These are phyloP conservation scores for Brienomyrus longianalis DNA, from an alignment of 2,113 vertebrate genomes.

Conservation along the genomic window DNA sequence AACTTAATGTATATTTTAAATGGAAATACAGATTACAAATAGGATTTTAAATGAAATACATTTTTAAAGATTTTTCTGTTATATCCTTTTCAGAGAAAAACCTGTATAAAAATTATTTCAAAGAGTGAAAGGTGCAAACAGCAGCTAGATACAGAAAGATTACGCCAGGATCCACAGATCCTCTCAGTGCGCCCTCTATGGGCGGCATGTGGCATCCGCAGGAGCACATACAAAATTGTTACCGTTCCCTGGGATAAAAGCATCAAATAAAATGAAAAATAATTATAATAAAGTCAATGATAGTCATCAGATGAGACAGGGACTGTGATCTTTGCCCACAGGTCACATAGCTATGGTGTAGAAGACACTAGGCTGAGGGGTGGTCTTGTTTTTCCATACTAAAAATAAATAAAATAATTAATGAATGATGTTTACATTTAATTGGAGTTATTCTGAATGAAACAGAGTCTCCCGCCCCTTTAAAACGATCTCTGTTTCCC, in stretches of 20 bases:
- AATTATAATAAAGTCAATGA: neutral
- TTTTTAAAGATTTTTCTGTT: neutral
- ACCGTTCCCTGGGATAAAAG: neutral
- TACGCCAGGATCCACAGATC: neutral
- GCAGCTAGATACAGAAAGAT: neutral
- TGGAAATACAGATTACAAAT: neutral
- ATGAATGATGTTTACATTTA: neutral
- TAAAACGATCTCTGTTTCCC: neutral
- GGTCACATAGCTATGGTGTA: neutral
- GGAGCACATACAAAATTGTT: neutral
- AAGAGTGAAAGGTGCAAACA: neutral
- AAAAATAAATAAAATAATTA: neutral
- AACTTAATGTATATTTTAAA: neutral
- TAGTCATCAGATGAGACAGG: neutral
- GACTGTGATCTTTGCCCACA: neutral
- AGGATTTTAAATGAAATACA: neutral
- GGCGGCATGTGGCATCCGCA: neutral
- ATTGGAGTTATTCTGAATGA: neutral
- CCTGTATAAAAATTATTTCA: neutral
- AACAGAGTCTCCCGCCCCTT: neutral
- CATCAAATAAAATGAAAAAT: neutral
- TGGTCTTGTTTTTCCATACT: neutral
- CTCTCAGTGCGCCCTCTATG: neutral
- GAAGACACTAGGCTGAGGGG: neutral
- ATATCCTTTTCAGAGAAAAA: neutral